Evolutionary conservation across 2,113 vertebrate species (phyloP).

Genomic region (Boulengeromyrus knoepffleri): DNA sequence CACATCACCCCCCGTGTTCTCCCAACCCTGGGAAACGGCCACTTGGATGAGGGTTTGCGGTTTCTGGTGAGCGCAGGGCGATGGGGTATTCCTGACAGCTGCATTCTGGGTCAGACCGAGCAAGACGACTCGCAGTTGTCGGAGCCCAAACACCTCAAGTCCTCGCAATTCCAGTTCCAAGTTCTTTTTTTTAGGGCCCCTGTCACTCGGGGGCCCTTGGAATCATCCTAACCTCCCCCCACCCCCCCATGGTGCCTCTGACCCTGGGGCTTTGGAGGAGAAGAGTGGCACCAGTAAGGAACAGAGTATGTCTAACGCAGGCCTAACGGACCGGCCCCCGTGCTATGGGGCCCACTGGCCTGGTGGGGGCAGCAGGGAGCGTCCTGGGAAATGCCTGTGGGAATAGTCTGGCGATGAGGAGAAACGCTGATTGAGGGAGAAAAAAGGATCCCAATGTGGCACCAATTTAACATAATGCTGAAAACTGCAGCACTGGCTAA

Average conservation of each 20-base stretch:
- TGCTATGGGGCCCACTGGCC: too few species aligned
- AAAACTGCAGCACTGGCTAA: too few species aligned
- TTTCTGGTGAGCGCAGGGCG: not conserved
- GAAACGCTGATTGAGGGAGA: not conserved
- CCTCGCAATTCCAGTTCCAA: not conserved
- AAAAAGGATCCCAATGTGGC: not conserved
- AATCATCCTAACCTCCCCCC: too few species aligned
- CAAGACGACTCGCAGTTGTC: not conserved
- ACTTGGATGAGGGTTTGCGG: not conserved
- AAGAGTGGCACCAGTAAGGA: not conserved
- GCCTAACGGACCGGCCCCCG: not conserved
- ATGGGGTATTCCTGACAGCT: not conserved
- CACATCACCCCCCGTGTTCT: not conserved
- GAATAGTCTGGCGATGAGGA: not conserved
- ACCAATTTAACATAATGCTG: not conserved
- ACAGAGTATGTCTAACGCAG: not conserved
- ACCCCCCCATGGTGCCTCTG: not conserved
- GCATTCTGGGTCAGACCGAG: not conserved
- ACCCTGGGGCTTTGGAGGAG: not conserved
- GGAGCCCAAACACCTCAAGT: not conserved
- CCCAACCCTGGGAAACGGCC: not conserved
- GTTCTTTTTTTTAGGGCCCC: not conserved
- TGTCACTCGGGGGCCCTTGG: not conserved
- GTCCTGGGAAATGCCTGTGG: not conserved
- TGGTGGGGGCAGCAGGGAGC: too few species aligned